These are phyloP conservation scores for Micromussa lordhowensis DNA, from an alignment of 92 coral and sea anemone genomes.

Conservation along the genomic window DNA sequence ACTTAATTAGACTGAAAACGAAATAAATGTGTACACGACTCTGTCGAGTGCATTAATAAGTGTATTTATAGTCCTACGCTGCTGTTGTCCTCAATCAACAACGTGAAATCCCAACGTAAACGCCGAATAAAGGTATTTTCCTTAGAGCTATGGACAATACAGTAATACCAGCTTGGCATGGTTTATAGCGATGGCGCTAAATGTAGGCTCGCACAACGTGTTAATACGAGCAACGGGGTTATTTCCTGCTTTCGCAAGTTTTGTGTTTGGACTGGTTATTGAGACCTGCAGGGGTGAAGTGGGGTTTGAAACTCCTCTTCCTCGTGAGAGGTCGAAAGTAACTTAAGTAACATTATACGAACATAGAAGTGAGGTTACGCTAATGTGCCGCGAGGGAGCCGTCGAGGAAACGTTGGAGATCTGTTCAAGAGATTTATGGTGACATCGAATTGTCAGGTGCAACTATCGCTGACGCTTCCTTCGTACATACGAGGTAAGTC, in stretches of 20 bases:
- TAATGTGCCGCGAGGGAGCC: not conserved
- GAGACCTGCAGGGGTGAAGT: not conserved
- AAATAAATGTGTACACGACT: too few relatives aligned
- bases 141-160: not conserved
- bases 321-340: not conserved
- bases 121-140: not conserved
- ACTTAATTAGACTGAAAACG: too few relatives aligned
- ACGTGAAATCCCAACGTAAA: not conserved
- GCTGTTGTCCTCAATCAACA: not conserved
- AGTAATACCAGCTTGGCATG: not conserved
- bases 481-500: constrained; percentile 9
- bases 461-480: not conserved
- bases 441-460: not conserved
- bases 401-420: not conserved
- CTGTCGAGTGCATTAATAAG: too few relatives aligned
- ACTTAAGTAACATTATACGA: not conserved
- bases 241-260: not conserved
- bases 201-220: constrained; percentile 1
- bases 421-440: not conserved
- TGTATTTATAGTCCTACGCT: too few relatives aligned
- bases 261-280: not conserved
- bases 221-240: not conserved
- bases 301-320: not conserved
- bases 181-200: not conserved
- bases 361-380: not conserved